Percentiles rank a stretch among this genome's conserved stretches.
phyloP scores from a whole-genome alignment of 2,113 vertebrate genomes.

The Harpagus bidentatus region DNA sequence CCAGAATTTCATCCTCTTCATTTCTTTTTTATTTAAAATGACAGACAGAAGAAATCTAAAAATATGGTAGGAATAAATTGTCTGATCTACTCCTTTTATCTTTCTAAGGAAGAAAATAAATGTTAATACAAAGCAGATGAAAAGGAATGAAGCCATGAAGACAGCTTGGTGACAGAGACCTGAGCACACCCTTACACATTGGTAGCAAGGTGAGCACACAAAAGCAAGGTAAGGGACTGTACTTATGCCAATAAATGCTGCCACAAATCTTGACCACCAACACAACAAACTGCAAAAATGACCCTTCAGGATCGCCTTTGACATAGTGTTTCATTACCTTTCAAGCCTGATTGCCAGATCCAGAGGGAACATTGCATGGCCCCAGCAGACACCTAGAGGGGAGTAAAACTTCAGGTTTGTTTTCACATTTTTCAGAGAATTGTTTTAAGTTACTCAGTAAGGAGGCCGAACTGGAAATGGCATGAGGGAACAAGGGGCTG shows the following conservation, averaged over 20 bases:
- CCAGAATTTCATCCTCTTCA: not conserved
- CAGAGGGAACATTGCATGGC: not conserved
- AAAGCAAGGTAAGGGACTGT: not conserved
- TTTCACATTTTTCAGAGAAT: not conserved
- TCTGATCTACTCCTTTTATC: not conserved
- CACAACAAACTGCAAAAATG: not conserved
- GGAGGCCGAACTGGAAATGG: not conserved
- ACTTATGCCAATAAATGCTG: not conserved
- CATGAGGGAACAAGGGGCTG: accelerated
- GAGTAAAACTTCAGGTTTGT: not conserved
- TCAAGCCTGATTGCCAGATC: not conserved
- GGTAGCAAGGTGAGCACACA: not conserved
- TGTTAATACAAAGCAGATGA: not conserved
- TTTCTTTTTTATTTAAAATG: not conserved
- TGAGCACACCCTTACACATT: not conserved
- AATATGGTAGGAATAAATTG: not conserved
- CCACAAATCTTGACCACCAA: not conserved
- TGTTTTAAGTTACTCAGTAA: not conserved
- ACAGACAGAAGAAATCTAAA: not conserved
- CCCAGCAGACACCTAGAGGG: not conserved
- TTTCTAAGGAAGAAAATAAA: not conserved
- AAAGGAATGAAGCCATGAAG: not conserved
- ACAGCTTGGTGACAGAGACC: not conserved
- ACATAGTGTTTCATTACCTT: not conserved
- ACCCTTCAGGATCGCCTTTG: not conserved